These are phyloP conservation scores for Gopherus flavomarginatus DNA, from an alignment of 2,113 vertebrate species.

Conservation along the genomic window DNA sequence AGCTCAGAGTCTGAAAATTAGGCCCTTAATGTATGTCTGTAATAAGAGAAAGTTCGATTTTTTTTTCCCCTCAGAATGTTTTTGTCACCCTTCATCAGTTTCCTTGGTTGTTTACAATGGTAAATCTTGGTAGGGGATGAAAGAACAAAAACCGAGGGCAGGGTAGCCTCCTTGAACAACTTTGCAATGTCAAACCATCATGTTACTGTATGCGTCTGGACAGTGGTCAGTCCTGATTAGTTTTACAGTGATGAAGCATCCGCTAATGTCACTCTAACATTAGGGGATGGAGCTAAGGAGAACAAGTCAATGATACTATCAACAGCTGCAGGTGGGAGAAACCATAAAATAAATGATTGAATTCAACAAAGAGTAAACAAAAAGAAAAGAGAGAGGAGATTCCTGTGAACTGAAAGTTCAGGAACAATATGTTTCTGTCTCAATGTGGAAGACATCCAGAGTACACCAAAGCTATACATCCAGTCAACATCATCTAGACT, in stretches of 20 bases:
- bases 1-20: background rate
- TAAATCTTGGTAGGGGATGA: conserved; percentile 18
- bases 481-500: conserved; percentile 46
- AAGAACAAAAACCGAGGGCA: conserved; percentile 1
- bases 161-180: background rate
- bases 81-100: conserved; percentile 66
- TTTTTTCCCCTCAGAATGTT: conserved; percentile 50
- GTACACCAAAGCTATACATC: conserved; percentile 50
- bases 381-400: conserved; percentile 54
- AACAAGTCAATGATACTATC: conserved; percentile 13
- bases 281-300: background rate
- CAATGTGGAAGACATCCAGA: conserved; percentile 47
- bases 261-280: conserved; percentile 19
- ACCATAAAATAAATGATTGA: conserved; percentile 47
- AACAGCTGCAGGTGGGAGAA: conserved; percentile 23
- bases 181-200: background rate
- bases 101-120: conserved; percentile 26
- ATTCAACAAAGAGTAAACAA: conserved; percentile 56
- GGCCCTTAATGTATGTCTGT: conserved; percentile 48
- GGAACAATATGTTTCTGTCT: conserved; percentile 60
- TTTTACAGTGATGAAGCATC: background rate
- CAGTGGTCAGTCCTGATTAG: background rate
- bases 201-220: background rate
- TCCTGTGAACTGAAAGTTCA: conserved; percentile 43
- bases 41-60: conserved; percentile 59